Base-by-base conservation (phyloP, 2,888 invertebrate genomes). In the Lochmaea crataegi region DNA sequence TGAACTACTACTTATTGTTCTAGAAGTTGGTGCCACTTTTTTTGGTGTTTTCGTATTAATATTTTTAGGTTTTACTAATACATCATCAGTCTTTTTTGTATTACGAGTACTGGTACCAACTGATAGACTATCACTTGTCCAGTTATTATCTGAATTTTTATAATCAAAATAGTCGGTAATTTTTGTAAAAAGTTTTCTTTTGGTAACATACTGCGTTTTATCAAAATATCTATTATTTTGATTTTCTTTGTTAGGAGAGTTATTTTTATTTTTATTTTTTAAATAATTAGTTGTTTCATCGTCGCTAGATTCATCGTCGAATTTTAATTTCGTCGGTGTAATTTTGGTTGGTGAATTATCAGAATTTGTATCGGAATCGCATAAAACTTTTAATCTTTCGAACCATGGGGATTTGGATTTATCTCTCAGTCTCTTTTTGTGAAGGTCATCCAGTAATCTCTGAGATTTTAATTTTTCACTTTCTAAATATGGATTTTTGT, bases 291-390 rank as follows among this genome's bases (percentile, higher is more conserved):
- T 58, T 4, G 45, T 57, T 11, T 71, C 63, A 58, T 76, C 75
- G 63, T 64, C 77, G 38, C 69, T 65, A 45, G 74, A 64, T 14
- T 71, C 66, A n/a, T 71, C 66, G 16, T 69, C 74, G 70, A 81
- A 80, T 72, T 77, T 72, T 48, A 81, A 69, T 74, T 77, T 81
- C 14, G 57, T 73, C 32, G 65, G 69, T n/a, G 11, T 58, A 7
- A 16, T 41, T 66, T 63, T 69, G 41, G 63, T 48, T 41, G 53
- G 51, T 48, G 60, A 75, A 64, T 67, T 68, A 22, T 73, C 72
- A 22, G 76, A 75, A 22, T 75, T 75, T 9, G 77, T 77, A 60
- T 85, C 84, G 38, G 84, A 79, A 78, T 85, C 85, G 75, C 84
- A 83, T 7, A 85, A 58, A 63, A 76, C 67, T 73, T 82, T 80